phyloP scores from a whole-genome alignment of 2,888 invertebrate species.

The Lacanobia oleracea region DNA sequence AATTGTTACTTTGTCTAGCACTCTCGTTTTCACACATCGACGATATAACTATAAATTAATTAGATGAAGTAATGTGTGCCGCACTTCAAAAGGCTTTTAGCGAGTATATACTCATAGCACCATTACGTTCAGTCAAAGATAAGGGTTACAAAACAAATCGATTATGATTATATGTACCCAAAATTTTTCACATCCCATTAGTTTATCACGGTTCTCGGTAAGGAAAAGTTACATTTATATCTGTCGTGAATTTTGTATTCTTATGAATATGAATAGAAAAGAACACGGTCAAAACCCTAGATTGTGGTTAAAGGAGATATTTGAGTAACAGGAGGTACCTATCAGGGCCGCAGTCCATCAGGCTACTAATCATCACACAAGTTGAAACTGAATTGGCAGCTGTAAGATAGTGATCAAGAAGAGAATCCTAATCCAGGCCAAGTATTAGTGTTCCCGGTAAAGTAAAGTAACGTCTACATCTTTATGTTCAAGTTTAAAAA shows the following conservation, averaged over 20 bases:
- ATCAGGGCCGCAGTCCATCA: no score
- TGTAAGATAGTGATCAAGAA: no score
- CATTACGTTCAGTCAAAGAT: slow-evolving; percentile 17
- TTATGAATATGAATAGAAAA: background rate
- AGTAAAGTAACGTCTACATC: background rate
- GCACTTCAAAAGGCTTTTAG: slow-evolving; percentile 24
- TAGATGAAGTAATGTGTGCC: background rate
- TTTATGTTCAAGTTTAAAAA: no score
- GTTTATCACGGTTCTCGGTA: background rate
- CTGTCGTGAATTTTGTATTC: background rate
- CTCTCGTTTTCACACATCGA: background rate
- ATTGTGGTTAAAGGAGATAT: no score
- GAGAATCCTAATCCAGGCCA: no score
- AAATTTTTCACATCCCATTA: slow-evolving; percentile 13
- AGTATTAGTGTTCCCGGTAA: no score
- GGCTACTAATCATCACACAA: no score
- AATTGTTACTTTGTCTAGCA: background rate
- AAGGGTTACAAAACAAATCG: slow-evolving; percentile 14
- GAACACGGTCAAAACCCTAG: no score
- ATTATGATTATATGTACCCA: background rate
- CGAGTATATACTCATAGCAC: background rate
- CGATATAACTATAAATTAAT: background rate
- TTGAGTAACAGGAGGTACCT: no score
- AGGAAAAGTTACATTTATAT: background rate
- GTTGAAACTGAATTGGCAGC: no score